These are phyloP conservation scores for Cataglyphis altisquamis DNA, from an alignment of 2,888 invertebrate genomes.

Conservation along the genomic window DNA sequence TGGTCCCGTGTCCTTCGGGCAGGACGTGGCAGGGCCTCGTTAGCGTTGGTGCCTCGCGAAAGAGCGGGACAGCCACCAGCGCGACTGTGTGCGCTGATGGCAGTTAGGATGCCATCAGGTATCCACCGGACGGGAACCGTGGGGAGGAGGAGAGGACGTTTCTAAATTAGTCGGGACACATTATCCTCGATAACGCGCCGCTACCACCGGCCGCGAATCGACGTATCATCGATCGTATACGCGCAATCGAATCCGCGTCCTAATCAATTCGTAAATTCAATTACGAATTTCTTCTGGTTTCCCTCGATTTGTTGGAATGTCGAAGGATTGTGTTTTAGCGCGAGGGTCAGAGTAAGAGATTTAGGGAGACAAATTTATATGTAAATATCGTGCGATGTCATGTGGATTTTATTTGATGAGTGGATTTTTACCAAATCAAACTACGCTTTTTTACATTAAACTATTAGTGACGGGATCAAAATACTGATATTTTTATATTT, in stretches of 20 bases:
- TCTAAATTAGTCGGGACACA: conserved; percentile 85
- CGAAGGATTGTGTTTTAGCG: not conserved
- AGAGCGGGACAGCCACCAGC: conserved; percentile 64
- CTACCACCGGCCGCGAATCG: conserved; percentile 73
- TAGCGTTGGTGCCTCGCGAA: conserved; percentile 74
- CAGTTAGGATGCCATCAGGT: conserved; percentile 77
- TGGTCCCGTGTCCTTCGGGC: conserved; percentile 81
- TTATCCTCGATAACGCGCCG: conserved; percentile 84
- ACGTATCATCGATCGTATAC: conserved; percentile 68
- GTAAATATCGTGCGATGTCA: not conserved
- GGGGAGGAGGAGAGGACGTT: conserved; percentile 79
- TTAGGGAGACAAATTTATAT: not conserved
- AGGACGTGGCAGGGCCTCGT: conserved; percentile 81
- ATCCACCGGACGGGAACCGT: conserved; percentile 69
- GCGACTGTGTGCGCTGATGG: conserved; percentile 67
- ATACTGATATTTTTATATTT: not conserved
- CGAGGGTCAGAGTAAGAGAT: not conserved
- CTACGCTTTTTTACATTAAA: not conserved
- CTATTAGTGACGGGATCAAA: not conserved
- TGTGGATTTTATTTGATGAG: not conserved
- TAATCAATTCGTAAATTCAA: conserved; percentile 73
- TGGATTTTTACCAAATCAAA: not conserved
- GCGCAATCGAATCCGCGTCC: conserved; percentile 62
- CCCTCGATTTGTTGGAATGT: not conserved
- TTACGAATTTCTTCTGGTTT: conserved; percentile 52